Percentiles rank a stretch among this genome's conserved stretches.
These are phyloP conservation scores for Lepidocolaptes lacrymiger DNA, from an alignment of 2,797 vertebrate species.

Conservation along the genomic window DNA sequence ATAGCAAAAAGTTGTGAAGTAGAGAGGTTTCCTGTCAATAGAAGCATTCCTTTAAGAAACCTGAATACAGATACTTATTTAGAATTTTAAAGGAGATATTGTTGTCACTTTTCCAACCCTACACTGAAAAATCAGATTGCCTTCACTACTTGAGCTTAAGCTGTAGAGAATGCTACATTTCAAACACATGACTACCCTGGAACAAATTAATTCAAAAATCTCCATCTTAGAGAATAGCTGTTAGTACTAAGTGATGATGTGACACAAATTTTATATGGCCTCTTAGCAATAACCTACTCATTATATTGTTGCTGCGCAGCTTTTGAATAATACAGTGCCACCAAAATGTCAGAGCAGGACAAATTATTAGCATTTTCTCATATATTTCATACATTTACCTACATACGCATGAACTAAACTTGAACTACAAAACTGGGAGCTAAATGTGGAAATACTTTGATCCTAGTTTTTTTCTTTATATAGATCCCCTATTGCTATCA, in stretches of 20 bases:
- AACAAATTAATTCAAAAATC: neutral
- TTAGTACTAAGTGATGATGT: neutral
- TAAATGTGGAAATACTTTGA: neutral
- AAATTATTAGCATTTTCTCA: neutral
- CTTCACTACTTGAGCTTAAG: neutral
- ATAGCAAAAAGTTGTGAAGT: neutral
- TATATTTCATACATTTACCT: neutral
- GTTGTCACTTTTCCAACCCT: neutral
- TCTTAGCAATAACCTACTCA: neutral
- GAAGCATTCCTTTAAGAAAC: neutral
- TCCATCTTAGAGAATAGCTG: neutral
- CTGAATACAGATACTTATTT: neutral
- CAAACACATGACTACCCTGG: neutral
- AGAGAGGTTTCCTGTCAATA: neutral
- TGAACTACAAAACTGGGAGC: neutral
- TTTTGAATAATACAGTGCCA: neutral
- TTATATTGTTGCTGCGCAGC: neutral
- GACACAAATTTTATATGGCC: neutral
- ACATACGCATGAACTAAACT: neutral
- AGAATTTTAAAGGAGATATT: neutral
- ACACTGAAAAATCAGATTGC: neutral
- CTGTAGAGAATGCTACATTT: neutral
- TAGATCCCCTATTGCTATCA: neutral
- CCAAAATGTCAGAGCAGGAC: neutral
- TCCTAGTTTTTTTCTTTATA: neutral